These are phyloP conservation scores for Leiothrix lutea DNA, from an alignment of 2,113 vertebrate genomes.

Conservation along the genomic window DNA sequence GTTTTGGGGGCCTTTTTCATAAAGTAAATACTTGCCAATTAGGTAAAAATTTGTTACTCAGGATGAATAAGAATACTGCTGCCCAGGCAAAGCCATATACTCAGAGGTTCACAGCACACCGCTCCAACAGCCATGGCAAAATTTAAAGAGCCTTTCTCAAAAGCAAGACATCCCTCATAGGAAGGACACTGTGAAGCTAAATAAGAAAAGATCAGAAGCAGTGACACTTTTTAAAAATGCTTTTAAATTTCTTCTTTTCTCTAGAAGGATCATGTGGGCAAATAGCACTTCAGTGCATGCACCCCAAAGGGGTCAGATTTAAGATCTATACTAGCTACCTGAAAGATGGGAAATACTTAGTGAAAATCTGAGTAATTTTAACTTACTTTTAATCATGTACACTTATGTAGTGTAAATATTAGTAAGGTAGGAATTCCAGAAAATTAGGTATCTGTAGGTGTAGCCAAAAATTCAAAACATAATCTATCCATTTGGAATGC, in stretches of 20 bases:
- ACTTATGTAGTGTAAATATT: background rate
- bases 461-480: background rate
- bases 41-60: background rate
- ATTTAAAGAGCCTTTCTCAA: background rate
- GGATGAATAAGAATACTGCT: background rate
- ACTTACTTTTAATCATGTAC: background rate
- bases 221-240: background rate
- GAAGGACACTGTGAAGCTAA: background rate
- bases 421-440: background rate
- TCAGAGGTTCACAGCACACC: background rate
- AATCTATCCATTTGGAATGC: background rate
- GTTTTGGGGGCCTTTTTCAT: background rate
- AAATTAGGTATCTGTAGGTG: background rate
- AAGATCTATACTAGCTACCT: background rate
- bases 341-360: background rate
- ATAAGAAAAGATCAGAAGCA: background rate
- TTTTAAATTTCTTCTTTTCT: background rate
- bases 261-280: background rate
- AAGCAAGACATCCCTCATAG: background rate
- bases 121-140: background rate
- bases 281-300: background rate
- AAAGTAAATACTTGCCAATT: background rate
- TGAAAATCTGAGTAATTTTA: background rate
- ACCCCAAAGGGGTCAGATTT: background rate
- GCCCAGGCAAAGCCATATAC: background rate